Conservation (phyloP, 2,113 vertebrate genomes). For the Corapipo altera region DNA sequence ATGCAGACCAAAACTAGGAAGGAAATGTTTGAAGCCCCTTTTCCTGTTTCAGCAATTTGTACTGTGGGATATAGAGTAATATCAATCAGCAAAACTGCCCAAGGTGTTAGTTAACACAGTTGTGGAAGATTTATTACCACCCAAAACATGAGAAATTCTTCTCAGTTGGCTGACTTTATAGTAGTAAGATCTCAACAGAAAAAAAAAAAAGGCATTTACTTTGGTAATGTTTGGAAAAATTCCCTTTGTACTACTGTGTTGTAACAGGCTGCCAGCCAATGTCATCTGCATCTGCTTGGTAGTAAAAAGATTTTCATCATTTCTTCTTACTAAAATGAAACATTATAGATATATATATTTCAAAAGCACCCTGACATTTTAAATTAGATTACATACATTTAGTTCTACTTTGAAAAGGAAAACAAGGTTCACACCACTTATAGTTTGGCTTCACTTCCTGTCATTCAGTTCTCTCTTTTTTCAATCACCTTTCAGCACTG, state of each 20-base stretch:
- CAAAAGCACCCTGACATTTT: not conserved
- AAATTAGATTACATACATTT: not conserved
- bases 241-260: not conserved
- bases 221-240: not conserved
- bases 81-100: not conserved
- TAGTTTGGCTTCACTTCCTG: not conserved
- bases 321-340: not conserved
- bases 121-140: not conserved
- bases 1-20: not conserved
- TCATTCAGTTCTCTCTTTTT: not conserved
- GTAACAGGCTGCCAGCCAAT: not conserved
- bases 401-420: not conserved
- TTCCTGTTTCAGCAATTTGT: not conserved
- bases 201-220: not conserved
- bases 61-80: not conserved
- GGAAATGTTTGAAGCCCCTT: constrained; percentile 19
- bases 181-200: not conserved
- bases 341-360: not conserved
- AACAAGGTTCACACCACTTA: not conserved
- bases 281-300: not conserved
- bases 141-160: not conserved
- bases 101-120: not conserved
- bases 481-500: not conserved
- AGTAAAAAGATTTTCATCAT: not conserved
- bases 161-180: not conserved